These are phyloP conservation scores for Notoglanidium macrostoma DNA, from an alignment of 2,797 vertebrate species.

Conservation along the genomic window DNA sequence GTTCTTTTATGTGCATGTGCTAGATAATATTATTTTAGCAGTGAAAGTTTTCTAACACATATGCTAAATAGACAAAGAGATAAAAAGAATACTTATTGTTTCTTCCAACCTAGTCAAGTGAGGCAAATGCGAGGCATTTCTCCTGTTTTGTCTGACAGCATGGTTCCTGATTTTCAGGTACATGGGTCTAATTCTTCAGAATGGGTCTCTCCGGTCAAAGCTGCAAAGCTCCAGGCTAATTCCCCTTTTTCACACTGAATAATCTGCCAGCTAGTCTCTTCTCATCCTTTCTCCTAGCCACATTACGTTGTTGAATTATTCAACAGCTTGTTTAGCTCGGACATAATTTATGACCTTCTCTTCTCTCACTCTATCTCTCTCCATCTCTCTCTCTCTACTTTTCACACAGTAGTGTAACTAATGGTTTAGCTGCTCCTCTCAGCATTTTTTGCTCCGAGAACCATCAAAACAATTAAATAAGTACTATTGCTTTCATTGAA, in stretches of 20 bases:
- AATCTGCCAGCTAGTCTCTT: slow-evolving; percentile 45
- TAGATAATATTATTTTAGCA: slow-evolving; percentile 12
- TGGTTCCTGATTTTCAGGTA: slow-evolving; percentile 25
- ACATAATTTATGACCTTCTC: slow-evolving; percentile 60
- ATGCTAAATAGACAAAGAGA: slow-evolving; percentile 36
- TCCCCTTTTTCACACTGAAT: slow-evolving; percentile 41
- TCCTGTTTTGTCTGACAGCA: slow-evolving; percentile 16
- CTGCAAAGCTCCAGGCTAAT: slow-evolving; percentile 39
- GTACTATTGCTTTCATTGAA: not conserved
- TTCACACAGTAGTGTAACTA: slow-evolving; percentile 59
- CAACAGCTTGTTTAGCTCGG: slow-evolving; percentile 64
- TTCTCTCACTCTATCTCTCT: slow-evolving; percentile 31
- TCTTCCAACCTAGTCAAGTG: not conserved
- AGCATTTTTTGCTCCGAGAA: not conserved
- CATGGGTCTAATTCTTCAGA: slow-evolving; percentile 37
- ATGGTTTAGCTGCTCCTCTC: not conserved
- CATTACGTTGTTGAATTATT: slow-evolving; percentile 67
- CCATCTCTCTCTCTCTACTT: slow-evolving; percentile 26
- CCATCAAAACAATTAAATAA: slow-evolving; percentile 6
- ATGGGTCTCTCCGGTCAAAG: slow-evolving; percentile 36
- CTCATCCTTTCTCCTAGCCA: slow-evolving; percentile 47
- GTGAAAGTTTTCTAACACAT: not conserved
- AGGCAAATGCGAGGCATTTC: slow-evolving; percentile 14
- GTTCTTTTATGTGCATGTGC: slow-evolving; percentile 33
- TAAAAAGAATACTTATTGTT: slow-evolving; percentile 12